Percentiles rank a stretch among this genome's conserved stretches.
phyloP scores from a whole-genome alignment of 2,113 vertebrate species.

The Oncorhynchus clarkii region DNA sequence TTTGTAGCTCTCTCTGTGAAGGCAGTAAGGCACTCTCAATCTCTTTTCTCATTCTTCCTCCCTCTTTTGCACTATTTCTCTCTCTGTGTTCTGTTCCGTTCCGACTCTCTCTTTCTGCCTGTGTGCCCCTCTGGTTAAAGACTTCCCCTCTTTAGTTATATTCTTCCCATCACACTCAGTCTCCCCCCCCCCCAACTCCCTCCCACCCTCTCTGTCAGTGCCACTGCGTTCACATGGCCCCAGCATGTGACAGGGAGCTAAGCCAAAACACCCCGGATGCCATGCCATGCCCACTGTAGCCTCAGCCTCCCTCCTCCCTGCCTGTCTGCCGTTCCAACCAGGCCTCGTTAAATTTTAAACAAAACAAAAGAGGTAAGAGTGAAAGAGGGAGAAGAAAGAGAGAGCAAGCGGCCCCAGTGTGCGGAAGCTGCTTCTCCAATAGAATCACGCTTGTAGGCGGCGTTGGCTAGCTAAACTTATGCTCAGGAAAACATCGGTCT shows the following conservation, averaged over 20 bases:
- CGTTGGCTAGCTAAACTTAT: too few species aligned
- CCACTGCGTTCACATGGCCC: slow-evolving; percentile 73
- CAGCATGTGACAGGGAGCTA: slow-evolving; percentile 72
- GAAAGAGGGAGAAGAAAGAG: slow-evolving; percentile 35
- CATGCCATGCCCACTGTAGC: slow-evolving; percentile 61
- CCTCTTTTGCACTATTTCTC: not conserved
- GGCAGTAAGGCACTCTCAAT: not conserved
- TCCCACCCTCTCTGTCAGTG: slow-evolving; percentile 42
- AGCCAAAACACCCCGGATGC: slow-evolving; percentile 75
- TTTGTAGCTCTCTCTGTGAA: not conserved
- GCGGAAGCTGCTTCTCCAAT: too few species aligned
- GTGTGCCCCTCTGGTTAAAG: not conserved
- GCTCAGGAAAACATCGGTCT: too few species aligned
- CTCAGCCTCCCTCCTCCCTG: slow-evolving; percentile 36
- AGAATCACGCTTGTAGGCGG: too few species aligned
- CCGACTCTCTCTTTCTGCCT: not conserved
- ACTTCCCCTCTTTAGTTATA: slow-evolving; percentile 19
- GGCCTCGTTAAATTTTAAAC: slow-evolving; percentile 75
- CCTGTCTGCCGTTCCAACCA: slow-evolving; percentile 56
- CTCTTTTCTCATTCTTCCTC: not conserved
- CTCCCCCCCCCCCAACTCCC: not conserved
- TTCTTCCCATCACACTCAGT: slow-evolving; percentile 4
- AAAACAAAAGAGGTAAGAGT: slow-evolving; percentile 63
- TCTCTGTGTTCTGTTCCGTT: not conserved
- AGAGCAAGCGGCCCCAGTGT: slow-evolving; percentile 19